Conservation (phyloP, 1,140 invertebrate genomes). For the Dolichoris vasculosae region DNA sequence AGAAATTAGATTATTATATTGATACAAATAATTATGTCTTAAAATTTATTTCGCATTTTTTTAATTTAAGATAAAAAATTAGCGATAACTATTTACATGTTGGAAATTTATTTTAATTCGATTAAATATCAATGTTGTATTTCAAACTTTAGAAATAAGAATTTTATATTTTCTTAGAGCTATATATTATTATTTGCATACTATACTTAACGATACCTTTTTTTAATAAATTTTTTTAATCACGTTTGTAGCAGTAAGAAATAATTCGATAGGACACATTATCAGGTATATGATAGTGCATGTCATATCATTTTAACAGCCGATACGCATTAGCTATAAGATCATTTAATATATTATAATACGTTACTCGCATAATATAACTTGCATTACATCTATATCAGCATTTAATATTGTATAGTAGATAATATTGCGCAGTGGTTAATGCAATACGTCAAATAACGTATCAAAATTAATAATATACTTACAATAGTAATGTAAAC, state of each 20-base stretch:
- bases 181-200: neutral
- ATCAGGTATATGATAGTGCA: neutral
- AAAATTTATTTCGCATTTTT: too few relatives aligned
- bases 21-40: too few relatives aligned
- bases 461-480: too few relatives aligned
- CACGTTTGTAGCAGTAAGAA: neutral
- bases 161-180: too few relatives aligned
- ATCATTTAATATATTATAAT: constrained; percentile 5
- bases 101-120: too few relatives aligned
- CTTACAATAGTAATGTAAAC: neutral
- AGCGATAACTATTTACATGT: too few relatives aligned
- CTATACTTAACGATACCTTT: neutral
- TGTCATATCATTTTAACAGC: neutral
- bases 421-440: neutral
- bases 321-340: neutral
- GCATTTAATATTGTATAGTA: neutral
- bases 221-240: neutral
- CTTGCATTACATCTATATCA: neutral
- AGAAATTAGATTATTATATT: too few relatives aligned
- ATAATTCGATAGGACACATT: neutral
- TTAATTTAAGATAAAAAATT: too few relatives aligned
- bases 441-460: neutral
- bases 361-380: neutral
- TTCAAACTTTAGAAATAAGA: too few relatives aligned
- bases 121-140: too few relatives aligned